Evolutionary conservation across 2,113 vertebrate genomes (phyloP), one percentile per base, ranked within the genome.

Genomic region (Myrmophylax atrothorax): DNA sequence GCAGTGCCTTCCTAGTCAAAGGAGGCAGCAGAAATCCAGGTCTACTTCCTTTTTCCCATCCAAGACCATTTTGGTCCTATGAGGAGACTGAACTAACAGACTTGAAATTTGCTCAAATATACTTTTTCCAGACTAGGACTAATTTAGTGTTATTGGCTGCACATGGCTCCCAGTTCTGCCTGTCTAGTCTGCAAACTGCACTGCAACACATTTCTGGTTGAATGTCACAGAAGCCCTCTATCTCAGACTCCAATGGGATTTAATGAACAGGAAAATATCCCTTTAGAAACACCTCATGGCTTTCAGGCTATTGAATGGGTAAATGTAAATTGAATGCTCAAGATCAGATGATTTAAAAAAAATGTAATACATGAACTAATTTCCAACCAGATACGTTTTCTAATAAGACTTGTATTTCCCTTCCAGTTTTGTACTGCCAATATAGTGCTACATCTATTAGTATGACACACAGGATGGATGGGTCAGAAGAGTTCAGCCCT

Each of bases 241-340:
- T 69, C 66, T 94, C 75, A 58, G 80, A 87, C 64, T 75, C 37
- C 72, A 86, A 60, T 0, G 26, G 60, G 50, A 74, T 90, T 97
- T 91, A 96, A 96, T 49, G 55, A 93, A 91, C 56, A 53, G 76
- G 93, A 94, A 95, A 97, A 95, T 70, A 89, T 19, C 37, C 72
- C n/a, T 87, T 96, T 94, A 79, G 81, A 93, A 96, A 95, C 68
- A 87, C 18, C n/a, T 33, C 17, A 75, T 76, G 53, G 53, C 64
- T 92, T 74, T 84, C 64, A 94, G 74, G 62, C 49, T 92, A 63
- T 37, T 92, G 77, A 69, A 67, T 68, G 14, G 46, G 37, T 92
- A 95, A 96, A 95, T 31, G 14, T 40, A 90, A 77, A 75, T 24
- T 35, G 42, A 91, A 94, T 69, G 81, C 63, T 91, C 23, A 84